phyloP scores from a whole-genome alignment of 2,888 invertebrate species.

The Hecatera dysodea region DNA sequence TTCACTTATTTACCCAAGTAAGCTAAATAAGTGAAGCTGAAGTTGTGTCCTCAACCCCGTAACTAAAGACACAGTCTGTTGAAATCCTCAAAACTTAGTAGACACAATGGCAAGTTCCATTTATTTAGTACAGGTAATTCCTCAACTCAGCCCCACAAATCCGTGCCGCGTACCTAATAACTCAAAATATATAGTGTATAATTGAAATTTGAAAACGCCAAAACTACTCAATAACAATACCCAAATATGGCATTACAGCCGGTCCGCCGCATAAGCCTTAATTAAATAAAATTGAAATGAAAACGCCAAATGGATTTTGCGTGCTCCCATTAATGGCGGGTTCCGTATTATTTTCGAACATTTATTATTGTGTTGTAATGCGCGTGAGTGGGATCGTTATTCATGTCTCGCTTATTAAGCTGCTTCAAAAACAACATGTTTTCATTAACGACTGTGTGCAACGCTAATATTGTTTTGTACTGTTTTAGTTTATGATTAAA shows the following conservation, averaged over 20 bases:
- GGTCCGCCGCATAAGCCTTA: slow-evolving; percentile 85
- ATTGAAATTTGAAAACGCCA: slow-evolving; percentile 69
- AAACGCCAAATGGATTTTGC: slow-evolving; percentile 90
- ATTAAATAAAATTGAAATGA: slow-evolving; percentile 91
- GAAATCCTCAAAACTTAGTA: neutral
- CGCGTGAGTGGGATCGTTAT: slow-evolving; percentile 80
- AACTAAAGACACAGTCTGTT: too few species aligned
- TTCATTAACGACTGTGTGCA: slow-evolving; percentile 80
- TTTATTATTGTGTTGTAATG: slow-evolving; percentile 88
- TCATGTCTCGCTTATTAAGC: slow-evolving; percentile 89
- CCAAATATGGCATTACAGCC: slow-evolving; percentile 73
- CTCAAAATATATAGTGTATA: slow-evolving; percentile 60
- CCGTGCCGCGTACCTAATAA: slow-evolving; percentile 49
- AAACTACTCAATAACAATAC: slow-evolving; percentile 72
- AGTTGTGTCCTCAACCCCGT: too few species aligned
- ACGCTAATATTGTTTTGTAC: slow-evolving; percentile 80
- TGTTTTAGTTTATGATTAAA: slow-evolving; percentile 75
- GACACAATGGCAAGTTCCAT: neutral
- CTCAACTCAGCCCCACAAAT: slow-evolving; percentile 43
- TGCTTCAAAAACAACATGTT: slow-evolving; percentile 90
- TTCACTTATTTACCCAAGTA: too few species aligned
- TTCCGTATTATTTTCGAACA: slow-evolving; percentile 89
- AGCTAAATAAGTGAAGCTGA: too few species aligned
- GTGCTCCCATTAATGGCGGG: slow-evolving; percentile 89
- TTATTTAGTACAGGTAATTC: neutral